phyloP scores from a whole-genome alignment of 2,888 invertebrate species.

The Rotaria socialis region DNA sequence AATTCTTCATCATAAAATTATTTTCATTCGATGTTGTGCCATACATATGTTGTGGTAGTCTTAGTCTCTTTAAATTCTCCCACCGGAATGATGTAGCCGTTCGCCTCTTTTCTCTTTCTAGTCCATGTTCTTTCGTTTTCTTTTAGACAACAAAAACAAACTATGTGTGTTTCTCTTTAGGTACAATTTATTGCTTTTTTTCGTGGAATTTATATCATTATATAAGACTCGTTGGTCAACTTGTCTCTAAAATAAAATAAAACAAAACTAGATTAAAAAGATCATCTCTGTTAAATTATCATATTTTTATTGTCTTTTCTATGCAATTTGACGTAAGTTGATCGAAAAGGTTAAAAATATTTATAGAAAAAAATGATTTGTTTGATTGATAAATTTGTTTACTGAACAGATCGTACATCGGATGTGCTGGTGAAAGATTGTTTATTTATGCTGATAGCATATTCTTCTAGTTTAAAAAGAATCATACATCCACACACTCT shows the following conservation, averaged over 20 bases:
- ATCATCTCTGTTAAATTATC: no score
- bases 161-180: conserved; percentile 26
- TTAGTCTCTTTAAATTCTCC: conserved; percentile 9
- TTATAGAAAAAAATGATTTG: no score
- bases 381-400: no score
- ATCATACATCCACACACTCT: no score
- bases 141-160: conserved; percentile 17
- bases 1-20: not conserved
- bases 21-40: conserved; percentile 24
- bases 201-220: not conserved
- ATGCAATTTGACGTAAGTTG: no score
- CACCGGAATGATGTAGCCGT: not conserved
- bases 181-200: conserved; percentile 28
- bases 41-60: conserved; percentile 32
- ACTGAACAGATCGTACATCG: no score
- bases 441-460: no score
- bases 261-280: not conserved
- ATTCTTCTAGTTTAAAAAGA: no score
- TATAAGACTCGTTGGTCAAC: not conserved
- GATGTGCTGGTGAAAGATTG: no score
- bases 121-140: conserved; percentile 22
- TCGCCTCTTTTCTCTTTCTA: not conserved
- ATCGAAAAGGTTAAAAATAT: no score
- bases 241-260: conserved; percentile 25
- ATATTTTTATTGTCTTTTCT: no score